Base-by-base conservation (phyloP, 2,797 vertebrate genomes). In the Danio choprae region DNA sequence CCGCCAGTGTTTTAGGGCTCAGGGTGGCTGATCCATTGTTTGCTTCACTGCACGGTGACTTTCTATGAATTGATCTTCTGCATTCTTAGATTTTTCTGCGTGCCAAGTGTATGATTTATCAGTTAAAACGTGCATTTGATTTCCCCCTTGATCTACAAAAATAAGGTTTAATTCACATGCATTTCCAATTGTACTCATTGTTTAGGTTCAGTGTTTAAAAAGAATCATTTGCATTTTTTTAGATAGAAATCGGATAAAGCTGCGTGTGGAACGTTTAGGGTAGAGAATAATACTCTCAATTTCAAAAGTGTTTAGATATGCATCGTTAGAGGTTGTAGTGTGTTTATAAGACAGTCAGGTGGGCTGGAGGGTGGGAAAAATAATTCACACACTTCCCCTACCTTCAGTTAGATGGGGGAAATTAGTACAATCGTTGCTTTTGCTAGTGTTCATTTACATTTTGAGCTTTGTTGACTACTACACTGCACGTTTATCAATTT, bases 21-120 rank as follows among this genome's bases (percentile, higher is more conserved):
- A 79, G 63, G 86, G 84, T 85, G 88, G 87, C 81, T 86, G 86
- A 82, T 92, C 92, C 90, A 92, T 94, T 94, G 93, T 94, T 94
- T 91, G 87, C 90, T 79, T 86, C 73, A 79, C 60, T 73, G 87
- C 78, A 73, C 51, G 69, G 74, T 73, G 58, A 84, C 83, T 86
- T 86, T 83, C 69, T 83, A 69, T 50, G 7, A 12, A 48, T 65
- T 43, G 20, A 43, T 68, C 12, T 41, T n/a, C 20, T 68, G 56
- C 29, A 56, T 56, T 71, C 13, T 56, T 65, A 20, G 7, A 18
- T 64, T 56, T 58, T 12, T 22, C 1, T 58, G 7, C 15, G 18
- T 15, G 38, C 36, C 3, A 56, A 9, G 6, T 73, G 8, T 4
- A 40, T 40, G 12, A 29, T 64, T 29, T 11, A 10, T 40, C 7